A percentile compares a stretch with the other conserved stretches of the same genome.
These are phyloP conservation scores for Rachycentron canadum DNA, from an alignment of 2,797 vertebrate species.

Conservation along the genomic window DNA sequence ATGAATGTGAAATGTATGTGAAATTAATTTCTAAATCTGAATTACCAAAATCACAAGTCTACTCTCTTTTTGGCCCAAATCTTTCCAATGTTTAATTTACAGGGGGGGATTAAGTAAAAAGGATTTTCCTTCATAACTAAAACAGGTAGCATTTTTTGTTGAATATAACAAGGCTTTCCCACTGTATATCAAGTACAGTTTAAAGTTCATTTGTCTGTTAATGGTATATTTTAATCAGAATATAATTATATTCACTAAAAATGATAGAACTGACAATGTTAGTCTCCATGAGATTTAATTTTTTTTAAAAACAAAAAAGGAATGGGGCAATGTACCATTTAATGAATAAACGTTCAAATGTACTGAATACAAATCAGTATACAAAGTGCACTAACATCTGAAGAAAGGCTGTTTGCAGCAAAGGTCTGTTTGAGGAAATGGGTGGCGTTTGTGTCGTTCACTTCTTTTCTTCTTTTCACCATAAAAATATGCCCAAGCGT, in stretches of 20 bases:
- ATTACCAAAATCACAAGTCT: background rate
- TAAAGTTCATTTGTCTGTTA: too few relatives aligned
- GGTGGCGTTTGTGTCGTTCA: background rate
- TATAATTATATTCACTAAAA: background rate
- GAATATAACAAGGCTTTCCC: too few relatives aligned
- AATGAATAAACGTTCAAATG: too few relatives aligned
- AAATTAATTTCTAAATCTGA: background rate
- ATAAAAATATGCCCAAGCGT: background rate
- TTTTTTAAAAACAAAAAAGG: too few relatives aligned
- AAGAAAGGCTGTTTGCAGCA: too few relatives aligned
- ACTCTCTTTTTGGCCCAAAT: background rate
- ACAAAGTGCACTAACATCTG: too few relatives aligned
- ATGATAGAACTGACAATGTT: too few relatives aligned
- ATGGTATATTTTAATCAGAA: background rate
- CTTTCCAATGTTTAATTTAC: background rate
- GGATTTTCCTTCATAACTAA: background rate
- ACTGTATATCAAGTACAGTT: too few relatives aligned
- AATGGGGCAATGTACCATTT: too few relatives aligned
- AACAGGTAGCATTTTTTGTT: too few relatives aligned
- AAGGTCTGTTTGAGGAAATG: background rate
- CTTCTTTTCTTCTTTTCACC: background rate
- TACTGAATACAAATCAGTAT: too few relatives aligned
- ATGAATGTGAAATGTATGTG: background rate
- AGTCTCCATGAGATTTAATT: too few relatives aligned
- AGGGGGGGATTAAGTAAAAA: background rate